Base-by-base conservation (phyloP, 2,888 invertebrate genomes). In the Pycnomerus fuliginosus region DNA sequence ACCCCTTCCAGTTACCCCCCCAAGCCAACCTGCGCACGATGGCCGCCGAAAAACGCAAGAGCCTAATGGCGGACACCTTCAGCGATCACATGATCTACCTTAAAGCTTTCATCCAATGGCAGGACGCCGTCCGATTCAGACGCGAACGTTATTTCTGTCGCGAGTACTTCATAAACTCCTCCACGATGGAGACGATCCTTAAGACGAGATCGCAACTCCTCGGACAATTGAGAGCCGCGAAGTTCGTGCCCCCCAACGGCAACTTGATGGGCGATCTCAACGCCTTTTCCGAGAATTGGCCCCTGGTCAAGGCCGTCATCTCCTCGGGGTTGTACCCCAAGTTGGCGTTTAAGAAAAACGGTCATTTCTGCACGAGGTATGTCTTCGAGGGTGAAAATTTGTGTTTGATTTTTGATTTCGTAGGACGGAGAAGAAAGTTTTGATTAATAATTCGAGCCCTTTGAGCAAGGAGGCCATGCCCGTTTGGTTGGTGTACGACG, bases 1-100 rank as follows among this genome's bases (percentile, higher is more conserved):
- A 90, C 68, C 89, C 90, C 0, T 90, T 90, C 65, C 76, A 84
- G 47, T 74, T 94, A 44, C 89, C 93, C 1, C 71, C 79, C 36
- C 80, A 84, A 52, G 80, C 82, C 10, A 77, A 79, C 38, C 77
- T 85, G 56, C 82, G 80, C 65, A 72, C 76, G 20, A 80, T 82
- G 0, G 83, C 85, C 10, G 65, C 74, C 30, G 75, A 79, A 2
- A 76, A 74, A 4, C 77, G 88, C 11, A 83, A 82, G 51, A 80
- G 82, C 38, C 83, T 95, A 51, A 80, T 89, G 0, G 81, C 83
- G 0, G 83, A 84, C 14, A 83, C 87, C 3, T 84, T 79, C 60
- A 96, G 95, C 52, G 98, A 99, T 69, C 96, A 97, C 64, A 84
- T 95, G 81, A 83, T 86, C 3, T 74, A 94, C 35, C 71, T 98